Base-by-base conservation (phyloP, 1,140 invertebrate species). In the Lucilia sericata region DNA sequence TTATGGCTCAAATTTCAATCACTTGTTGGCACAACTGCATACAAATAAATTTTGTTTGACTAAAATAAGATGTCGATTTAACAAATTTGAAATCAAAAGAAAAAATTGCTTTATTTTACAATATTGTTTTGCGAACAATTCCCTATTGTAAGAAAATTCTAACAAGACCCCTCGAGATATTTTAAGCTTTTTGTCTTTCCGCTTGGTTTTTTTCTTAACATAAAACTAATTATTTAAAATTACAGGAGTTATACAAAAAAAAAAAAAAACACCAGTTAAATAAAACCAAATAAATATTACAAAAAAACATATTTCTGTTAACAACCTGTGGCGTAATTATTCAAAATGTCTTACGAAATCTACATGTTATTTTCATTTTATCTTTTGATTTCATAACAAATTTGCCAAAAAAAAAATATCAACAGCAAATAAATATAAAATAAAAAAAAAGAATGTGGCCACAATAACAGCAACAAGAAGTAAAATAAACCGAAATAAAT, bases 281-380 rank as follows among this genome's bases (percentile, higher is more conserved):
- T n/a, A 17, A 42, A 42, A 19, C 8, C 25, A 78, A 42, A n/a
- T 42, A 78, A 25, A 75, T 34, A 17, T 75, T 75, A 34, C 17
- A 42, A 42, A 42, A 7, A 42, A 42, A 42, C 5, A 14, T 12
- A 49, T 51, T 51, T 80, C 7, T 42, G 8, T 80, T 42, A 47
- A 19, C 75, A 80, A 80, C 76, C 76, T 80, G 76, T 80, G 10
- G 76, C 76, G 42, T 80, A 80, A 80, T 80, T 80, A 51, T 80
- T 80, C 76, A 80, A 80, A 80, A 80, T 80, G 76, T 80, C 76
- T 80, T 51, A 80, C 42, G 42, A 80, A 80, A 80, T 21, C 76
- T 47, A 17, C 42, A 80, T 21, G 76, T 80, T 78, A 78, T 36
- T 70, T 70, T 21, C 3, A 21, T 21, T 70, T 70, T 70, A 21